phyloP scores from a whole-genome alignment of 53 echinoderm and acorn worm genomes.

The Hippasteria phrygiana region DNA sequence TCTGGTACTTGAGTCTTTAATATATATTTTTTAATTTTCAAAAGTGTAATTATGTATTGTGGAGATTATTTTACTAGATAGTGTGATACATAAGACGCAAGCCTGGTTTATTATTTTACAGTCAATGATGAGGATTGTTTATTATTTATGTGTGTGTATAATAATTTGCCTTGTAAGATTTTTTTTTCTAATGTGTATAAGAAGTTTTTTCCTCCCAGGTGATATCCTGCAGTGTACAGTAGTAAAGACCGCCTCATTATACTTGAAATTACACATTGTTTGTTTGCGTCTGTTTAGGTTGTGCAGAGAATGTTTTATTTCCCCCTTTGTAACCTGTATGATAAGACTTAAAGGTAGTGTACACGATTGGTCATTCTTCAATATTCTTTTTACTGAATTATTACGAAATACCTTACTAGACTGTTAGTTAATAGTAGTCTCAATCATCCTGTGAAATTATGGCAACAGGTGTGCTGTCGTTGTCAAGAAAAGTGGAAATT shows the following conservation, averaged over 20 bases:
- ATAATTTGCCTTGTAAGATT: slow-evolving; percentile 47
- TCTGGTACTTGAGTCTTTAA: slow-evolving; percentile 11
- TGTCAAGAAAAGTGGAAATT: no score
- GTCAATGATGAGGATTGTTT: neutral
- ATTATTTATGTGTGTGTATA: slow-evolving; percentile 48
- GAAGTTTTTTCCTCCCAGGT: neutral
- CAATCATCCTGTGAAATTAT: no score
- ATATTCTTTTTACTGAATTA: no score
- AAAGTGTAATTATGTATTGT: slow-evolving; percentile 24
- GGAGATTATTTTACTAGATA: slow-evolving; percentile 33
- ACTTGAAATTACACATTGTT: neutral
- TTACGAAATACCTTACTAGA: no score
- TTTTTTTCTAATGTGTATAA: slow-evolving; percentile 35
- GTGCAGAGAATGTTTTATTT: neutral
- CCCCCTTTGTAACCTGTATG: neutral
- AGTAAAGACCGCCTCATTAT: slow-evolving; percentile 40
- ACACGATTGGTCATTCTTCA: no score
- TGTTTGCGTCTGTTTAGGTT: neutral
- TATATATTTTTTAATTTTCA: neutral
- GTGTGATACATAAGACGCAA: neutral
- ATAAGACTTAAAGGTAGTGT: no score
- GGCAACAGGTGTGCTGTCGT: no score
- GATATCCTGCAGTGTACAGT: slow-evolving; percentile 35
- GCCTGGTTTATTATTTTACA: slow-evolving; percentile 10
- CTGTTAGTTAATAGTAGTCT: no score